These are phyloP conservation scores for Dendrocopos noguchii DNA, from an alignment of 2,113 vertebrate genomes.

Conservation along the genomic window DNA sequence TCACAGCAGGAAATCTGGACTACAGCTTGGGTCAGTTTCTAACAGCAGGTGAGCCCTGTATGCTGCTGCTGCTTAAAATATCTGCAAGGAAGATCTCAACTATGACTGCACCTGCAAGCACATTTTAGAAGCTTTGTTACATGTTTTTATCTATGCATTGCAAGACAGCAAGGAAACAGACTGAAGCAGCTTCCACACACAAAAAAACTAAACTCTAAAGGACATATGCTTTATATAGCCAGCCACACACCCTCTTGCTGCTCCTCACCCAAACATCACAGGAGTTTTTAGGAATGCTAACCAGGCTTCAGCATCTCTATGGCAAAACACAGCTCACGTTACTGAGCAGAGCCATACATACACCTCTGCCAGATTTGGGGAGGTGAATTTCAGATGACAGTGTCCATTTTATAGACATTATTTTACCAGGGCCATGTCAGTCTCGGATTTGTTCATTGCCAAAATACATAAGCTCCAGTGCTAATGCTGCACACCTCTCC, in stretches of 20 bases:
- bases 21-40: background rate
- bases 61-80: background rate
- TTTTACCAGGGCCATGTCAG: background rate
- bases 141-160: background rate
- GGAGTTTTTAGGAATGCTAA: background rate
- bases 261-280: background rate
- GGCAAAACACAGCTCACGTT: background rate
- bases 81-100: background rate
- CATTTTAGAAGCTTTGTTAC: background rate
- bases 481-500: background rate
- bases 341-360: background rate
- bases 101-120: background rate
- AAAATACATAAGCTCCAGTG: background rate
- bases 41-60: background rate
- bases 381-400: background rate
- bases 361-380: background rate
- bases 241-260: background rate
- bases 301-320: background rate
- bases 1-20: background rate
- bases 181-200: slow-evolving; percentile 30
- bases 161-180: slow-evolving; percentile 14
- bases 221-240: slow-evolving; percentile 22
- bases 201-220: slow-evolving; percentile 27
- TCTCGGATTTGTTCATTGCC: background rate
- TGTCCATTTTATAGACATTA: background rate